These are phyloP conservation scores for Erythrocercus mccallii DNA, from an alignment of 2,113 vertebrate species.

Conservation along the genomic window DNA sequence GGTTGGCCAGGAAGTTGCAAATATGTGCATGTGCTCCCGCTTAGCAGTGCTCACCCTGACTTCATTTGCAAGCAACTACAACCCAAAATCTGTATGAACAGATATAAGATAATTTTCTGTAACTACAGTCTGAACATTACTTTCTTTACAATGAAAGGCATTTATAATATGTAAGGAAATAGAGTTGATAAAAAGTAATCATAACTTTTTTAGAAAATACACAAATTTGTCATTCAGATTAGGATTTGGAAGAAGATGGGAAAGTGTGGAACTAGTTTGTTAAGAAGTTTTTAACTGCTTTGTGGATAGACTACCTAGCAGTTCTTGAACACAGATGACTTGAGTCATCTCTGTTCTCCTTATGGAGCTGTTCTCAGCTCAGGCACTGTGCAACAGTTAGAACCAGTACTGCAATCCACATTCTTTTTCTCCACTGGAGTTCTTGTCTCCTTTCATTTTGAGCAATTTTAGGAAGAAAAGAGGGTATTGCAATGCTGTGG, in stretches of 20 bases:
- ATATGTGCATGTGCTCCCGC: fast-evolving
- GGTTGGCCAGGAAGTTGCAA: neutral
- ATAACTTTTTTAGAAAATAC: neutral
- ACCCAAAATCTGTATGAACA: neutral
- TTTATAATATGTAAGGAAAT: neutral
- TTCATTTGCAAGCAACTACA: neutral
- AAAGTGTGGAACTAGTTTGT: neutral
- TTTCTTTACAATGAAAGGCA: neutral
- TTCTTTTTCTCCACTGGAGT: neutral
- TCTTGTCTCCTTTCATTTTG: neutral
- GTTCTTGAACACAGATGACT: neutral
- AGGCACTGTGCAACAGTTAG: neutral
- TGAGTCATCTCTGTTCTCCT: neutral
- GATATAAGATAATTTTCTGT: neutral
- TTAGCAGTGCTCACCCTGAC: fast-evolving
- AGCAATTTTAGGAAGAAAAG: neutral
- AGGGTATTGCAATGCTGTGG: neutral
- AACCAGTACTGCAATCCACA: fast-evolving
- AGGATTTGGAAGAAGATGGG: neutral
- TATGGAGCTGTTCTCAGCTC: neutral
- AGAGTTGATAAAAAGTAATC: neutral
- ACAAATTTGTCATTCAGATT: neutral
- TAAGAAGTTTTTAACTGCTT: neutral
- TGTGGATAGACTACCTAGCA: neutral
- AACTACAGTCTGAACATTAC: neutral